Percentiles rank a stretch among this genome's conserved stretches.
phyloP scores from a whole-genome alignment of 2,797 vertebrate genomes.

The Danio albolineatus region DNA sequence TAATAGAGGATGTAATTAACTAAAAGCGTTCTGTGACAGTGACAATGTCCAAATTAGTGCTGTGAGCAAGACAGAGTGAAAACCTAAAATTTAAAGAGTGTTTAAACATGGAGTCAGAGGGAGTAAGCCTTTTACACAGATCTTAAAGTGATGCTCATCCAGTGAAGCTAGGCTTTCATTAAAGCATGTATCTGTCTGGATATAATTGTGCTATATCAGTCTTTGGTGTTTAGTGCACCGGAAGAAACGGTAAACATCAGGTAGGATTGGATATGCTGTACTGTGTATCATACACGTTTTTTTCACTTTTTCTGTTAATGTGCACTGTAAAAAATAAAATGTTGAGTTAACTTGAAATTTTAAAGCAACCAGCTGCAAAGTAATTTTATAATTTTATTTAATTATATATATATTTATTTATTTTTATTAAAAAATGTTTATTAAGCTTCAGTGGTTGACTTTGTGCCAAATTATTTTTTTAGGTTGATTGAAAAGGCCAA shows the following conservation, averaged over 20 bases:
- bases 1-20: conserved; percentile 40
- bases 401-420: no score
- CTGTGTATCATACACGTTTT: no score
- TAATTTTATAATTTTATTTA: no score
- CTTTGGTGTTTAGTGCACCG: conserved; percentile 9
- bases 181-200: conserved; percentile 1
- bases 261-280: neutral
- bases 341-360: no score
- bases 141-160: conserved; percentile 26
- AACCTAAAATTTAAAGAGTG: conserved; percentile 9
- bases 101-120: conserved; percentile 9
- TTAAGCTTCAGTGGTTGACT: no score
- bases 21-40: neutral
- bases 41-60: conserved; percentile 28
- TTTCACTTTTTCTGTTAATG: no score
- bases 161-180: conserved; percentile 17
- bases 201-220: neutral
- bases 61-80: conserved; percentile 24
- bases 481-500: no score
- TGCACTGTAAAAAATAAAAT: no score
- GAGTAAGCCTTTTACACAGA: conserved; percentile 11
- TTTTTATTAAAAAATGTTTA: no score
- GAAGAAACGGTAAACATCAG: neutral
- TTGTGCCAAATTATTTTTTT: no score
- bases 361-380: no score